Evolutionary conservation across 2,888 invertebrate genomes (phyloP), one percentile per base, ranked within the genome.

Genomic region (Drosophila eohydei): DNA sequence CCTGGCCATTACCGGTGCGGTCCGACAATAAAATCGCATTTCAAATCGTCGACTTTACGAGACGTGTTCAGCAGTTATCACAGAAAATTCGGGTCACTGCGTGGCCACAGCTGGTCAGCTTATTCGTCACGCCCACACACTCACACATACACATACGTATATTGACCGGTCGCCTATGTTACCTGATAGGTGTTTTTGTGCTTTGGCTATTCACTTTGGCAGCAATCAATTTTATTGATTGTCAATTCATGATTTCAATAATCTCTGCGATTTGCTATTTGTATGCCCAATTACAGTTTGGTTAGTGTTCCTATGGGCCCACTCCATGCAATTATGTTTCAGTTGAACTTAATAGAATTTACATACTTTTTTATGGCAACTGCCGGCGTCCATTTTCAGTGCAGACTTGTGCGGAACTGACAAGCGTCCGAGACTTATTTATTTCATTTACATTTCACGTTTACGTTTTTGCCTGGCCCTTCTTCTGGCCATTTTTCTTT

Each of bases 181-280:
- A 6, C 16, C 40, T 30, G 30, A 30, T 30, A 16, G 46, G 8
- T 40, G 40, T 40, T n/a, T 8, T 7, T 56, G 30, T 60, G 28
- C 41, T 55, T 44, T 44, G 34, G 28, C 16, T 59, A 70, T 56
- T 11, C 4, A 32, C n/a, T 51, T 62, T 54, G 50, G 30, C 41
- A 32, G 48, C 76, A 86, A 83, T 87, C 80, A 81, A 83, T 83
- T 84, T 76, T 74, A 87, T 80, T 87, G 81, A 86, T 89, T 88
- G 62, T 55, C 67, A 60, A 71, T 74, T 63, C 55, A 59, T 58
- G 44, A 64, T 66, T 66, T 70, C 28, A 60, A 51, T 79, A 75
- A 67, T 62, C 61, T 48, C 8, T 9, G 36, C n/a, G 32, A 56
- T 43, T 46, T n/a, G 40, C 14, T 57, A 50, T 58, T 66, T 63